Evolutionary conservation across 2,797 vertebrate genomes (phyloP), one percentile per base, ranked within the genome.

Genomic region (Lindbergichthys nudifrons): DNA sequence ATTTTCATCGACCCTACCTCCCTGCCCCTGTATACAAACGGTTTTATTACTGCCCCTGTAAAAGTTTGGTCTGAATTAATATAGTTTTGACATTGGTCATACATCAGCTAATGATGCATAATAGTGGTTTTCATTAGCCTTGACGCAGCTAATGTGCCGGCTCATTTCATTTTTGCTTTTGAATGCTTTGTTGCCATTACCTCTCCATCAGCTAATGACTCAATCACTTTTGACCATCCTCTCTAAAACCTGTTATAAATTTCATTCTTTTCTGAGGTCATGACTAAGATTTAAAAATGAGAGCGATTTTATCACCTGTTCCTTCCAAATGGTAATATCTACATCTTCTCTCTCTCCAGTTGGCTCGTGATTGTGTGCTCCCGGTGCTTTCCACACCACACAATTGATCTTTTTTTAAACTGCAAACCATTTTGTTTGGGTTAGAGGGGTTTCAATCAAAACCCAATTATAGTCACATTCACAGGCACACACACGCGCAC

Each of bases 401-500:
- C 21, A 23, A 19, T 41, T 57, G 26, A 65, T 60, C 12, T 59
- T 50, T 79, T 67, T 80, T 73, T 51, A 61, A 68, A 73, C 58
- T 61, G 69, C 23, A 36, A 79, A 54, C 76, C 66, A 67, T 68
- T 80, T 88, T 65, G 68, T 88, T 88, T 89, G 80, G 79, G 77
- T 90, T 81, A 32, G 66, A 87, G 81, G 84, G 74, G 36, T 82
- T 89, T 89, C 75, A 84, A 80, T 86, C 68, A 84, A 87, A 87
- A 82, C 63, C 48, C 75, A 85, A 84, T 87, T 87, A 85, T 73
- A 68, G 78, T 68, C 61, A 65, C 77, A 73, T 73, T 79, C 66
- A 71, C 69, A 63, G 26, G 2, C 26, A 2, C 16, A 61, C 36
- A 36, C 61, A 30, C 57, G 36, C 32, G 19, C 46, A 63, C 61